Percentiles rank a stretch among this genome's conserved stretches.
phyloP scores from a whole-genome alignment of 2,797 vertebrate species.

The Parauchenoglanis punctatus region DNA sequence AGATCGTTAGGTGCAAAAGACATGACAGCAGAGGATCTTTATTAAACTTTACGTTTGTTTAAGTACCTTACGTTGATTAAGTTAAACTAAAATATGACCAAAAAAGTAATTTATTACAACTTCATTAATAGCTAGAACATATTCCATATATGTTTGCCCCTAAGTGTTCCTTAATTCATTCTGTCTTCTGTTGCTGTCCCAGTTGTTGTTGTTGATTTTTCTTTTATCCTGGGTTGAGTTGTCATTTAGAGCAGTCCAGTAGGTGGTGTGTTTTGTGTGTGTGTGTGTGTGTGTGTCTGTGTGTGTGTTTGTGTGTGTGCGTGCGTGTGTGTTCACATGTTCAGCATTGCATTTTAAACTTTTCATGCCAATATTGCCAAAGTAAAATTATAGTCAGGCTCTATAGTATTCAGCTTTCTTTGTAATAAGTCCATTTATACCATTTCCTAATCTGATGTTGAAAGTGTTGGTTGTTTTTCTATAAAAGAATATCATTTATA shows the following conservation, averaged over 20 bases:
- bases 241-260: not conserved
- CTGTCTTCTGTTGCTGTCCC: not conserved
- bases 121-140: slow-evolving; percentile 62
- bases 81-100: not conserved
- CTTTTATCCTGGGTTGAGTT: not conserved
- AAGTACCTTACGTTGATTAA: slow-evolving; percentile 14
- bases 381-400: not conserved
- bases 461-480: not conserved
- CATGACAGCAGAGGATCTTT: not conserved
- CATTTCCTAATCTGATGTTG: not conserved
- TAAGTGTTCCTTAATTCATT: not conserved
- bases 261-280: not conserved
- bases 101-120: slow-evolving; percentile 13
- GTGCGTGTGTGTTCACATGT: not conserved
- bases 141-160: not conserved
- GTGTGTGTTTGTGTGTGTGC: too few species aligned
- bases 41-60: not conserved
- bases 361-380: not conserved
- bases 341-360: too few species aligned
- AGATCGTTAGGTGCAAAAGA: not conserved
- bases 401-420: not conserved
- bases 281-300: too few species aligned
- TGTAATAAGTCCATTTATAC: not conserved
- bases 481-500: not conserved
- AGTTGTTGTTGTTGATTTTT: not conserved